Conservation (phyloP, 2,888 invertebrate species). For the Crocallis elinguaria region DNA sequence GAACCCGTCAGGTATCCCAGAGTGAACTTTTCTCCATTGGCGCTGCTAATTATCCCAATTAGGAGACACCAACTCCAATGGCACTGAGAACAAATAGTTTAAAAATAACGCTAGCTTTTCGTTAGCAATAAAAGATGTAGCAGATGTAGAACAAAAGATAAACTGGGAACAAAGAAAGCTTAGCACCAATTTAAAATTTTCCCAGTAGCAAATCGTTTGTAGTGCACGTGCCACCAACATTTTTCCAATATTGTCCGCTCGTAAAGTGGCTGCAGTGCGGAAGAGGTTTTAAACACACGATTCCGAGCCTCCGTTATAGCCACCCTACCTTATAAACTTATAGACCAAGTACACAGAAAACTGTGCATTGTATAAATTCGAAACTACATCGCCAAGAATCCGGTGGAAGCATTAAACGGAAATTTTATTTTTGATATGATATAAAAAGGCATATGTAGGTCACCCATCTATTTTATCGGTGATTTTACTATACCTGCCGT, state of each 20-base stretch:
- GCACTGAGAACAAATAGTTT: conserved; percentile 59
- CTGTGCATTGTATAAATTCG: not conserved
- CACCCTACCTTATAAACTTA: not conserved
- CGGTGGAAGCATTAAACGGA: conserved; percentile 27
- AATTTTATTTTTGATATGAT: conserved; percentile 20
- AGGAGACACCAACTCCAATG: conserved; percentile 65
- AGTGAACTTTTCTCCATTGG: conserved; percentile 86
- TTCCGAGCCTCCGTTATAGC: conserved; percentile 25
- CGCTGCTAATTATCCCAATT: conserved; percentile 47
- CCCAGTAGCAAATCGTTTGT: conserved; percentile 50
- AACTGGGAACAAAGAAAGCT: conserved; percentile 33
- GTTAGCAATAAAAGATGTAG: conserved; percentile 27
- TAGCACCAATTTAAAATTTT: conserved; percentile 34
- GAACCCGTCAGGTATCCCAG: conserved; percentile 95
- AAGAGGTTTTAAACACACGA: conserved; percentile 56
- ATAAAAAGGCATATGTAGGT: conserved; percentile 27
- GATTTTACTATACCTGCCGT: conserved; percentile 25
- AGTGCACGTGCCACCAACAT: conserved; percentile 69
- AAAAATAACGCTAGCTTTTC: conserved; percentile 11
- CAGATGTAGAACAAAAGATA: conserved; percentile 32
- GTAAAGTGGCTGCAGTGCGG: conserved; percentile 53
- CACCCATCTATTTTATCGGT: conserved; percentile 25
- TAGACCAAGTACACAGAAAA: not conserved
- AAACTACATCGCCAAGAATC: conserved; percentile 14
- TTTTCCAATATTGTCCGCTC: conserved; percentile 72